phyloP scores from a whole-genome alignment of 2,113 vertebrate genomes.

The Pterophyllum scalare region DNA sequence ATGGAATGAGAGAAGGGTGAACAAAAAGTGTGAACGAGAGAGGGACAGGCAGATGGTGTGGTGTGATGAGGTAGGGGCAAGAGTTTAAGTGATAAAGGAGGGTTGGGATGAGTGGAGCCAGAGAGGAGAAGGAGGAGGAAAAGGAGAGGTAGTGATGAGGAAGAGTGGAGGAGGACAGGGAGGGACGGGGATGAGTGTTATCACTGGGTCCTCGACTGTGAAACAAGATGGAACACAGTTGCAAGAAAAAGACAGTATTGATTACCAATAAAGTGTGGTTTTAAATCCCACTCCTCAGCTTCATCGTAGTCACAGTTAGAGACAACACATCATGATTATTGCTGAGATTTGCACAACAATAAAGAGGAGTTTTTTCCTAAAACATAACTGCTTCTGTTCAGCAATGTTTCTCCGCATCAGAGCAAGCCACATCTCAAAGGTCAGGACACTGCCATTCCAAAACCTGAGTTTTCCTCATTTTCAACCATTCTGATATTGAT shows the following conservation, averaged over 20 bases:
- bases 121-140: neutral
- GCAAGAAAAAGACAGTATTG: neutral
- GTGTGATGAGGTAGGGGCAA: neutral
- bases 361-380: too few relatives aligned
- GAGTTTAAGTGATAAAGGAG: neutral
- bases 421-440: neutral
- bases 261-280: neutral
- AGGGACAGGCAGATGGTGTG: neutral
- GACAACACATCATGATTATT: neutral
- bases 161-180: neutral
- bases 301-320: neutral
- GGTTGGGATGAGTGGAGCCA: too few relatives aligned
- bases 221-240: constrained; percentile 18
- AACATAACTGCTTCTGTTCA: neutral
- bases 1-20: constrained; percentile 27
- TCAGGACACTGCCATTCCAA: neutral
- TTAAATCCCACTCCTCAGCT: neutral
- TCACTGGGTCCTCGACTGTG: constrained; percentile 48
- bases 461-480: neutral
- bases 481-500: neutral
- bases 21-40: neutral
- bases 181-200: constrained; percentile 50
- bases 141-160: neutral
- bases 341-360: neutral
- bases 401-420: neutral